A percentile compares a stretch with the other conserved stretches of the same genome.
phyloP scores from a whole-genome alignment of 2,888 invertebrate genomes.

The Lissocephala sabroskyi region DNA sequence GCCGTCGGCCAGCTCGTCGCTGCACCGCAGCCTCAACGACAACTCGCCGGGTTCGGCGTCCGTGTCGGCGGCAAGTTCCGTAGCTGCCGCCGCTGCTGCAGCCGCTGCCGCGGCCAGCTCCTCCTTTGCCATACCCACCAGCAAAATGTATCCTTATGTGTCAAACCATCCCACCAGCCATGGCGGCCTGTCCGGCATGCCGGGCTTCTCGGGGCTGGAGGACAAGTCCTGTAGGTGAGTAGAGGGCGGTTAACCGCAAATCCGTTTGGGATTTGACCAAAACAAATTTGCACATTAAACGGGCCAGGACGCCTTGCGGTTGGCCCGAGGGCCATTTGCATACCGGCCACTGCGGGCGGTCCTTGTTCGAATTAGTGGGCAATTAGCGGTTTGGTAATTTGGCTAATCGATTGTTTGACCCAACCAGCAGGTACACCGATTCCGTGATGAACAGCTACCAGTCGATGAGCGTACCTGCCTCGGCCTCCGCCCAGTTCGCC shows the following conservation, averaged over 20 bases:
- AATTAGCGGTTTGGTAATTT: conserved; percentile 52
- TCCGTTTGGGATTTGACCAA: conserved; percentile 39
- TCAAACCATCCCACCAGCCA: conserved; percentile 79
- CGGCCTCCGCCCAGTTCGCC: conserved; percentile 75
- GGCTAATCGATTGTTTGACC: conserved; percentile 27
- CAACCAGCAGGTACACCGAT: conserved; percentile 71
- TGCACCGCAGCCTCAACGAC: conserved; percentile 59
- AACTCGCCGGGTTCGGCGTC: conserved; percentile 74
- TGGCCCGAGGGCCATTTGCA: conserved; percentile 1
- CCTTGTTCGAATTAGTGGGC: conserved; percentile 42
- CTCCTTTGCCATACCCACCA: conserved; percentile 78
- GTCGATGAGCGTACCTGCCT: conserved; percentile 73
- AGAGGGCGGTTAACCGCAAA: conserved; percentile 35
- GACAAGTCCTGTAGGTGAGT: conserved; percentile 73
- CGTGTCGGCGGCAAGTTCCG: conserved; percentile 75
- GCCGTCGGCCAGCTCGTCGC: conserved; percentile 62
- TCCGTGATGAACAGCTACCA: conserved; percentile 73
- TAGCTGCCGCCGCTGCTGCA: conserved; percentile 52
- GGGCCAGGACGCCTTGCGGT: too few species aligned
- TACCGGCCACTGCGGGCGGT: conserved; percentile 40
- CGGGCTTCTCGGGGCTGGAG: conserved; percentile 72
- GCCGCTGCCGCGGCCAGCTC: conserved; percentile 57
- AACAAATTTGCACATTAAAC: too few species aligned
- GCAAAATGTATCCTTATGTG: conserved; percentile 94
- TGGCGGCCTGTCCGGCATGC: conserved; percentile 87